Conservation (phyloP, 2,888 invertebrate species). For the Geophilus truncorum region DNA sequence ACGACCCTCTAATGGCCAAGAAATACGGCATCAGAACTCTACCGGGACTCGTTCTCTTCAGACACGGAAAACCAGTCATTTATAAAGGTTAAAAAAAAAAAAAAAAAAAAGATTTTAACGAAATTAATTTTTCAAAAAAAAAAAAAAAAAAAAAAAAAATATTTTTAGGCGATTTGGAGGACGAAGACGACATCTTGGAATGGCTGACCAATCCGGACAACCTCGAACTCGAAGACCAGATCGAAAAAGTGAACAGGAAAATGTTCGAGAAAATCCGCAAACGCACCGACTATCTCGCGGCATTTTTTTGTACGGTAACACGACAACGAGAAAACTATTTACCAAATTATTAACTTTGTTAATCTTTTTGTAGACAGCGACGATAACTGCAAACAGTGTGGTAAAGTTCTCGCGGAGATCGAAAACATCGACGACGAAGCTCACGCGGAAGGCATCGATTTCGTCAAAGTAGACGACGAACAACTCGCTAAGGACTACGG, state of each 20-base stretch:
- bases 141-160: no score
- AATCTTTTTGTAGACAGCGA: slow-evolving; percentile 89
- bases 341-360: no score
- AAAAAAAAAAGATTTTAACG: no score
- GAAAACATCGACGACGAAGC: slow-evolving; percentile 93
- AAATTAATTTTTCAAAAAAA: no score
- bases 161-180: slow-evolving; percentile 89
- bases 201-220: slow-evolving; percentile 91
- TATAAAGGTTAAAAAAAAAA: no score
- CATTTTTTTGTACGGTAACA: slow-evolving; percentile 86
- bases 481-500: slow-evolving; percentile 80
- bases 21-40: slow-evolving; percentile 85
- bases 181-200: slow-evolving; percentile 80
- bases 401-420: slow-evolving; percentile 76
- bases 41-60: slow-evolving; percentile 84
- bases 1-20: slow-evolving; percentile 84
- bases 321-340: no score
- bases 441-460: slow-evolving; percentile 79
- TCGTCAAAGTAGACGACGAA: slow-evolving; percentile 85
- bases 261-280: slow-evolving; percentile 89
- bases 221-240: slow-evolving; percentile 82
- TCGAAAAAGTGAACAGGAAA: slow-evolving; percentile 83
- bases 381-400: slow-evolving; percentile 84
- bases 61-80: slow-evolving; percentile 82
- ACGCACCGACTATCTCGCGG: slow-evolving; percentile 82